phyloP scores from a whole-genome alignment of 2,888 invertebrate genomes.

The Caenorhabditis afra region DNA sequence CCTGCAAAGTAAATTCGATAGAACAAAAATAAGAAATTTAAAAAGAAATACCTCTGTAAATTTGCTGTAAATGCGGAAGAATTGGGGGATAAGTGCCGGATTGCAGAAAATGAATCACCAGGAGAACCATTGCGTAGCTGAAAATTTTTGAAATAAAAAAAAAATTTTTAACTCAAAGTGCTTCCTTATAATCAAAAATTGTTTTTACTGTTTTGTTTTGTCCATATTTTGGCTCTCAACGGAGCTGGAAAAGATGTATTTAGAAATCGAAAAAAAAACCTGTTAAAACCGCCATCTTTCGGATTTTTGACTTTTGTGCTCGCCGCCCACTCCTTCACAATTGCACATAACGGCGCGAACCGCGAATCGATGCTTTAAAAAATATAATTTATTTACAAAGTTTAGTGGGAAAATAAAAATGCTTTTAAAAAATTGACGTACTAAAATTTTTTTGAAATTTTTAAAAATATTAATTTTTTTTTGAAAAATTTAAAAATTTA shows the following conservation, averaged over 20 bases:
- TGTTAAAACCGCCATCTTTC: slow-evolving; percentile 64
- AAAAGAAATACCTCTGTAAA: slow-evolving; percentile 51
- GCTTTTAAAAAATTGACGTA: neutral
- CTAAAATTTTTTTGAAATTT: neutral
- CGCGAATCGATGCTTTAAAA: slow-evolving; percentile 34
- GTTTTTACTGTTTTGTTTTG: neutral
- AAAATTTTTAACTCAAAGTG: neutral
- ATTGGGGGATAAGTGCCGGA: slow-evolving; percentile 74
- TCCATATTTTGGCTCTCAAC: too few species aligned
- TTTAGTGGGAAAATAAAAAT: too few species aligned
- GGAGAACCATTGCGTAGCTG: slow-evolving; percentile 78
- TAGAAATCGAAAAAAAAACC: slow-evolving; percentile 24
- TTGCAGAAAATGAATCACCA: slow-evolving; percentile 79
- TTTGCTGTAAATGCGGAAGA: slow-evolving; percentile 75
- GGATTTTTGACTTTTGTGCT: slow-evolving; percentile 63
- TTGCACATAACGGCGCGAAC: slow-evolving; percentile 46
- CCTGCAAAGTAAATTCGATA: slow-evolving; percentile 12
- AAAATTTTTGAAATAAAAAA: slow-evolving; percentile 14
- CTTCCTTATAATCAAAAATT: neutral
- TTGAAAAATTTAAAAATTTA: neutral
- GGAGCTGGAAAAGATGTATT: neutral
- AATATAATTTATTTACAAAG: too few species aligned
- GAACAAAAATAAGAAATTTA: neutral
- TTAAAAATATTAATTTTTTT: too few species aligned
- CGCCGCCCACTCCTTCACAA: slow-evolving; percentile 68